phyloP scores from a whole-genome alignment of 2,113 vertebrate genomes.

The Cairina moschata region DNA sequence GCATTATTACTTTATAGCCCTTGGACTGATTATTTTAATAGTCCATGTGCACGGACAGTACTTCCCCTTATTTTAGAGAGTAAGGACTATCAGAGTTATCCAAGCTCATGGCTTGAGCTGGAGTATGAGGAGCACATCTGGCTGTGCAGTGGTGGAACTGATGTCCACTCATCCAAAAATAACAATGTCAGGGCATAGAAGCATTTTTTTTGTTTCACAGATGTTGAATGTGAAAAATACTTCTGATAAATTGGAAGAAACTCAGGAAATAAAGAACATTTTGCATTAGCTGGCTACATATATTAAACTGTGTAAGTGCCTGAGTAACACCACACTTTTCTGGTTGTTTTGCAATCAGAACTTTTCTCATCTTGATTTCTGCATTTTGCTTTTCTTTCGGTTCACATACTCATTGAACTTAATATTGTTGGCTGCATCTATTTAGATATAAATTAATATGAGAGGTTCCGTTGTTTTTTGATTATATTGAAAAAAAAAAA shows the following conservation, averaged over 20 bases:
- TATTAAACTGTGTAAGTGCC: background rate
- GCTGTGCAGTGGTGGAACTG: background rate
- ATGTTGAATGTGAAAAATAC: background rate
- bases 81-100: background rate
- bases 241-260: constrained; percentile 9
- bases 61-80: background rate
- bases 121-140: background rate
- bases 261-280: background rate
- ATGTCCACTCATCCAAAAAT: background rate
- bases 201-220: background rate
- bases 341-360: background rate
- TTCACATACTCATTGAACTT: background rate
- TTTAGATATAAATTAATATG: background rate
- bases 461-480: background rate
- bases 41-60: background rate
- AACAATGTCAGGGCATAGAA: background rate
- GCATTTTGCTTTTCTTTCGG: background rate
- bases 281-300: background rate
- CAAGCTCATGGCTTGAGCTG: background rate
- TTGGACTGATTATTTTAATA: background rate
- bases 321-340: background rate
- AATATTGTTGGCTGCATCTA: background rate
- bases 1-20: background rate
- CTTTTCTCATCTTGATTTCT: background rate
- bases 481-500: background rate